These are phyloP conservation scores for Arrhamphus sclerolepis DNA, from an alignment of 2,797 vertebrate species.

Conservation along the genomic window DNA sequence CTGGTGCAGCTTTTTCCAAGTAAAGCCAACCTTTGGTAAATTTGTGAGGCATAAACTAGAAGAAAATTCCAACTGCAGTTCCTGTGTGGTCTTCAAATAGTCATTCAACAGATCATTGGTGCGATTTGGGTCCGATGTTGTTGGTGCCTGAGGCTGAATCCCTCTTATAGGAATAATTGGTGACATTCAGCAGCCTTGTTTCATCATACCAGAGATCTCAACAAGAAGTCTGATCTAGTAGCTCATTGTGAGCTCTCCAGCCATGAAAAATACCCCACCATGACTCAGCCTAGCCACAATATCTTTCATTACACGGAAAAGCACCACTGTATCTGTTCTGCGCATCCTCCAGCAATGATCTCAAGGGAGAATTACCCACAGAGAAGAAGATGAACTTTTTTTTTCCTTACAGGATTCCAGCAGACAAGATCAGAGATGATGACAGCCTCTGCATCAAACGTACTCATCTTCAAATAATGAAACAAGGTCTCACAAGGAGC, in stretches of 20 bases:
- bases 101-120: slow-evolving; percentile 49
- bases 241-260: slow-evolving; percentile 8
- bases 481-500: slow-evolving; percentile 20
- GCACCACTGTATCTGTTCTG: slow-evolving; percentile 4
- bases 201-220: slow-evolving; percentile 51
- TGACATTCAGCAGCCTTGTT: slow-evolving; percentile 56
- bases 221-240: slow-evolving; percentile 4
- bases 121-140: slow-evolving; percentile 45
- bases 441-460: slow-evolving; percentile 46
- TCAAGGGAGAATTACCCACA: slow-evolving; percentile 18
- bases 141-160: slow-evolving; percentile 38
- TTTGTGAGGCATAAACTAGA: slow-evolving; percentile 20
- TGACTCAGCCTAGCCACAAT: slow-evolving; percentile 17
- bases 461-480: slow-evolving; percentile 27
- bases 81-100: slow-evolving; percentile 54
- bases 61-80: slow-evolving; percentile 8
- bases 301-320: slow-evolving; percentile 28
- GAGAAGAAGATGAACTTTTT: slow-evolving; percentile 16
- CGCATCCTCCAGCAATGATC: slow-evolving; percentile 10
- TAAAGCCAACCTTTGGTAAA: background rate
- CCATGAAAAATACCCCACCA: background rate
- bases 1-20: background rate
- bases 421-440: slow-evolving; percentile 27
- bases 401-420: slow-evolving; percentile 22
- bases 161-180: slow-evolving; percentile 55